These are phyloP conservation scores for Papilio helenus DNA, from an alignment of 1,140 invertebrate genomes.

Conservation along the genomic window DNA sequence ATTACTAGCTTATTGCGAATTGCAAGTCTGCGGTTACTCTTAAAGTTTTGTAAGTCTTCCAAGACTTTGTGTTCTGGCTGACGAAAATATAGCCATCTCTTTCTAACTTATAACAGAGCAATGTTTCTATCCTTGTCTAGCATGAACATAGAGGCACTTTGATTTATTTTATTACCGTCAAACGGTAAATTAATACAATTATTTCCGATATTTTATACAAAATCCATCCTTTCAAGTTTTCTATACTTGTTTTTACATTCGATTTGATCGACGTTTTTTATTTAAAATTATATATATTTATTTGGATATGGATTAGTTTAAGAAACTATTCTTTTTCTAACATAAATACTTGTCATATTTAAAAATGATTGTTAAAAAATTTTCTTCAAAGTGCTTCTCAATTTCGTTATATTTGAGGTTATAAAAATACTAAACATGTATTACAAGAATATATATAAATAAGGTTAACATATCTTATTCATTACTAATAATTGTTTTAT, in stretches of 20 bases:
- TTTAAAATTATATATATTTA: not conserved
- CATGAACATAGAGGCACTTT: not conserved
- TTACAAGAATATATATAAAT: conserved; percentile 9
- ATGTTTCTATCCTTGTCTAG: too few species aligned
- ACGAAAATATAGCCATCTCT: too few species aligned
- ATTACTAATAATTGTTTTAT: conserved; percentile 42
- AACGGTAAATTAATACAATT: not conserved
- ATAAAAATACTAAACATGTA: conserved; percentile 24
- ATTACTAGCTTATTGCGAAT: too few species aligned
- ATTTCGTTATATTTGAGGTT: conserved; percentile 41
- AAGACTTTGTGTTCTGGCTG: too few species aligned
- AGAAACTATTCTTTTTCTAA: not conserved
- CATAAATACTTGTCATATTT: not conserved
- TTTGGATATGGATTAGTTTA: not conserved
- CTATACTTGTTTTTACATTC: not conserved
- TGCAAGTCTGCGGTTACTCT: too few species aligned
- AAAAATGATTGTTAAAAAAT: not conserved
- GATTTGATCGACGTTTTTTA: not conserved
- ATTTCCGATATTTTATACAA: not conserved
- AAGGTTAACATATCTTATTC: conserved; percentile 31
- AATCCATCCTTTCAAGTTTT: not conserved
- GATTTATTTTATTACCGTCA: conserved; percentile 4
- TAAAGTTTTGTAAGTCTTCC: too few species aligned
- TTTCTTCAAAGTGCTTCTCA: conserved; percentile 32
- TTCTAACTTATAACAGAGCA: too few species aligned